These are phyloP conservation scores for Aurelia aurita complex sp. Pacific DNA, from an alignment of 30 jellyfish, hydroid and myxozoan species.

Conservation along the genomic window DNA sequence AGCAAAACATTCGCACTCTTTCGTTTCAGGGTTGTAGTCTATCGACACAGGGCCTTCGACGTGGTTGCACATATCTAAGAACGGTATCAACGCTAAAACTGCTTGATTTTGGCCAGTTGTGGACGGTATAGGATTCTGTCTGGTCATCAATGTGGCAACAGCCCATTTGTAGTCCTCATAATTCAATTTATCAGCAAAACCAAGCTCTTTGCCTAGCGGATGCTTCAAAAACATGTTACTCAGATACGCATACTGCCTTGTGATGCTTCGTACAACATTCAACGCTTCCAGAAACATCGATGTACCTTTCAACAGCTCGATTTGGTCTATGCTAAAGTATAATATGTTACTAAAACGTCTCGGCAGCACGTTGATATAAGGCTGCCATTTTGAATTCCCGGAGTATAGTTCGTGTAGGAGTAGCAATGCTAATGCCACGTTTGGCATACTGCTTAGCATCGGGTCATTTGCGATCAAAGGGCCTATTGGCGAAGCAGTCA, in stretches of 20 bases:
- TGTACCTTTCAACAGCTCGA: constrained; percentile 49
- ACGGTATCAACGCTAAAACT: constrained; percentile 61
- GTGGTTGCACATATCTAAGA: constrained; percentile 72
- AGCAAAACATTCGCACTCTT: constrained; percentile 41
- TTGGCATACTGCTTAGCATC: constrained; percentile 62
- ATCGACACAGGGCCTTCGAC: constrained; percentile 41
- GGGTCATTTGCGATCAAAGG: constrained; percentile 53
- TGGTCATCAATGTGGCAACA: constrained; percentile 69
- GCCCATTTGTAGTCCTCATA: constrained; percentile 73
- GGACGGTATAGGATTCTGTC: constrained; percentile 67
- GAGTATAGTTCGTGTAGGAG: constrained; percentile 40
- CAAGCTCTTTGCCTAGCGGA: constrained; percentile 42
- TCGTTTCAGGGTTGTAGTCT: constrained; percentile 33
- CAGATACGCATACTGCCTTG: constrained; percentile 70
- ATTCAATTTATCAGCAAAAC: constrained; percentile 39
- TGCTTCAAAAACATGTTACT: constrained; percentile 46
- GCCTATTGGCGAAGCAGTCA: constrained; percentile 29
- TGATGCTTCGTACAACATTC: constrained; percentile 56
- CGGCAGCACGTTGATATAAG: constrained; percentile 53
- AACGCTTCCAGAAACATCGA: constrained; percentile 40
- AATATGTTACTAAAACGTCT: constrained; percentile 44
- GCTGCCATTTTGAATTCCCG: constrained; percentile 58
- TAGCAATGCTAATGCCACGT: constrained; percentile 68
- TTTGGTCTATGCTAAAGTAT: constrained; percentile 41
- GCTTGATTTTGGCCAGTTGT: constrained; percentile 6